Evolutionary conservation across 2,888 invertebrate species (phyloP).

Genomic region (Gerris lacustris): DNA sequence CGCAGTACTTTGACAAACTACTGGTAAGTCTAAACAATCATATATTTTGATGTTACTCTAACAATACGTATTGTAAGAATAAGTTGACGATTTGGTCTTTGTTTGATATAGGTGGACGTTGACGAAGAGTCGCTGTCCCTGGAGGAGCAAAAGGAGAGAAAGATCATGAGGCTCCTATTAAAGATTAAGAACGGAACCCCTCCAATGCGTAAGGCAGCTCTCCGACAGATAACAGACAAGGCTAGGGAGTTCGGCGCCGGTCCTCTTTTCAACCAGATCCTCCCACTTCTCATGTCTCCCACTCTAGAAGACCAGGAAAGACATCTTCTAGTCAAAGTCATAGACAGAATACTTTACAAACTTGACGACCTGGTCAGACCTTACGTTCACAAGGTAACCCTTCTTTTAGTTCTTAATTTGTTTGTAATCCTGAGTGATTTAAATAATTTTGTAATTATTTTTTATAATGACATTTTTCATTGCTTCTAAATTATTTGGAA

Average conservation of each 20-base stretch:
- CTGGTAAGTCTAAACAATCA: slow-evolving; percentile 41
- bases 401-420: background rate
- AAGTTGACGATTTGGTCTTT: background rate
- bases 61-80: too few species aligned
- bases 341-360: slow-evolving; percentile 95
- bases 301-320: slow-evolving; percentile 98
- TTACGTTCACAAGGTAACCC: slow-evolving; percentile 84
- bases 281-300: slow-evolving; percentile 98
- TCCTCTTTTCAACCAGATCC: slow-evolving; percentile 95
- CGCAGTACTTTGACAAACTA: slow-evolving; percentile 98
- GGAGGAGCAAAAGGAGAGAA: slow-evolving; percentile 95
- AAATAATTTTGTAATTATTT: background rate
- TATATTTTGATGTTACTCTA: too few species aligned
- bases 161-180: slow-evolving; percentile 94
- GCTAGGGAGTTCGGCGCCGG: slow-evolving; percentile 97
- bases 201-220: slow-evolving; percentile 95
- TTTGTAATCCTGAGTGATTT: background rate
- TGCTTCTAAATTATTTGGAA: background rate
- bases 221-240: slow-evolving; percentile 96
- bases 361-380: slow-evolving; percentile 96
- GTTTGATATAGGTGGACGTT: slow-evolving; percentile 56
- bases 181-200: slow-evolving; percentile 99
- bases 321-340: slow-evolving; percentile 95
- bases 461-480: background rate
- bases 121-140: slow-evolving; percentile 91